phyloP scores from a whole-genome alignment of 2,888 invertebrate genomes.

The Stomorhina lunata region DNA sequence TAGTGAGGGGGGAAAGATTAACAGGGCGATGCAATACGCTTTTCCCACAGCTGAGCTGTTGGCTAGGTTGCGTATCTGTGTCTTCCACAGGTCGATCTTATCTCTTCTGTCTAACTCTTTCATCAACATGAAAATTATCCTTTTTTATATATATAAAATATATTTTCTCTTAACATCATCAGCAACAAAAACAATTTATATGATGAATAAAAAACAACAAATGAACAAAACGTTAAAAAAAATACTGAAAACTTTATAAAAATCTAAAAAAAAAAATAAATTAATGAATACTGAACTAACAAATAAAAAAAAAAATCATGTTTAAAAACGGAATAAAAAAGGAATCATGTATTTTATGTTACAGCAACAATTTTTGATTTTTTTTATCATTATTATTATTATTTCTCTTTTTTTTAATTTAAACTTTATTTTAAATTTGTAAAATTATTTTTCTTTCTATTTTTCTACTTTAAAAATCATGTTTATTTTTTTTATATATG shows the following conservation, averaged over 20 bases:
- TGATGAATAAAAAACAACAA: conserved; percentile 68
- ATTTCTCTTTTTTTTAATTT: conserved; percentile 62
- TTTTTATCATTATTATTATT: conserved; percentile 63
- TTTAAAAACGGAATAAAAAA: conserved; percentile 58
- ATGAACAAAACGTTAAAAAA: conserved; percentile 63
- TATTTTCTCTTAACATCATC: conserved; percentile 40
- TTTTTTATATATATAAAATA: conserved; percentile 31
- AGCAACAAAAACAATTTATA: conserved; percentile 58
- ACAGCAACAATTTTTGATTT: conserved; percentile 42
- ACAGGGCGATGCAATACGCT: conserved; percentile 55
- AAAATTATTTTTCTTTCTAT: conserved; percentile 66
- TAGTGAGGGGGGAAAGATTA: conserved; percentile 34
- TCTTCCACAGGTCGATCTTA: conserved; percentile 25
- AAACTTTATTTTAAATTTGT: conserved; percentile 69
- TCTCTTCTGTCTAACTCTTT: conserved; percentile 12
- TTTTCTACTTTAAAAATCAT: conserved; percentile 27
- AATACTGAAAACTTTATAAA: conserved; percentile 42
- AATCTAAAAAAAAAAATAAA: conserved; percentile 64
- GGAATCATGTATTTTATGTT: conserved; percentile 51
- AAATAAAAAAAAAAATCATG: conserved; percentile 66
- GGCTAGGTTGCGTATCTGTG: conserved; percentile 63
- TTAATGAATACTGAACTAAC: conserved; percentile 67
- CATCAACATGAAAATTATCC: conserved; percentile 27
- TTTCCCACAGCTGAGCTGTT: conserved; percentile 64
- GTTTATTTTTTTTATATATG: neutral